These are phyloP conservation scores for Gambusia holbrooki DNA, from an alignment of 2,113 vertebrate genomes.

Conservation along the genomic window DNA sequence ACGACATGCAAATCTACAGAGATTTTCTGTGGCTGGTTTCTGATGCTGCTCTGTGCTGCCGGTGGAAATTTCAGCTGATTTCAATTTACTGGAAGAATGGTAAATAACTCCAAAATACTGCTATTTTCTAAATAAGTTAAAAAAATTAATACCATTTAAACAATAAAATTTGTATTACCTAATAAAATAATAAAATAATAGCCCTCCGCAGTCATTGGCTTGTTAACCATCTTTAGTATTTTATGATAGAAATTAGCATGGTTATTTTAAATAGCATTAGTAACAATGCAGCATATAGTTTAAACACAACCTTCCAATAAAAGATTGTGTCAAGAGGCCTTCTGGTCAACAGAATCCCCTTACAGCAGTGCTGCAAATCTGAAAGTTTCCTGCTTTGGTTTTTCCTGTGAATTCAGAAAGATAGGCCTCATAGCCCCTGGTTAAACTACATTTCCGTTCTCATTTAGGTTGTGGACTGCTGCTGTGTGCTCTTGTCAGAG, in stretches of 20 bases:
- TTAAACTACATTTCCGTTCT: slow-evolving; percentile 48
- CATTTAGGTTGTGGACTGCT: slow-evolving; percentile 23
- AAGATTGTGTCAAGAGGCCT: neutral
- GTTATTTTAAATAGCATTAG: neutral
- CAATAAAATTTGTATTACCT: too few relatives aligned
- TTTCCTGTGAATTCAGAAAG: slow-evolving; percentile 27
- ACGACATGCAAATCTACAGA: neutral
- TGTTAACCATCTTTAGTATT: neutral
- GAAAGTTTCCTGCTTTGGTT: slow-evolving; percentile 13
- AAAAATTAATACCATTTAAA: too few relatives aligned
- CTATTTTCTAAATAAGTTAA: too few relatives aligned
- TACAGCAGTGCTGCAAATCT: neutral
- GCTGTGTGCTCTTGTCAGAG: slow-evolving; percentile 46
- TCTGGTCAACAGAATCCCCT: neutral
- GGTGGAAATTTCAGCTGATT: too few relatives aligned
- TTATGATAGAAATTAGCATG: neutral
- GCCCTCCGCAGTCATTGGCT: neutral
- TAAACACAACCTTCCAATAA: neutral
- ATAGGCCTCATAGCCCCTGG: slow-evolving; percentile 25
- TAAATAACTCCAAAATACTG: too few relatives aligned
- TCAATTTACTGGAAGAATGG: too few relatives aligned
- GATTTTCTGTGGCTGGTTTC: neutral
- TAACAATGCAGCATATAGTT: neutral
- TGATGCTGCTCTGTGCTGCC: neutral
- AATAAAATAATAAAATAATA: too few relatives aligned